Conservation (phyloP, 2,888 invertebrate species). For the Patella pellucida region DNA sequence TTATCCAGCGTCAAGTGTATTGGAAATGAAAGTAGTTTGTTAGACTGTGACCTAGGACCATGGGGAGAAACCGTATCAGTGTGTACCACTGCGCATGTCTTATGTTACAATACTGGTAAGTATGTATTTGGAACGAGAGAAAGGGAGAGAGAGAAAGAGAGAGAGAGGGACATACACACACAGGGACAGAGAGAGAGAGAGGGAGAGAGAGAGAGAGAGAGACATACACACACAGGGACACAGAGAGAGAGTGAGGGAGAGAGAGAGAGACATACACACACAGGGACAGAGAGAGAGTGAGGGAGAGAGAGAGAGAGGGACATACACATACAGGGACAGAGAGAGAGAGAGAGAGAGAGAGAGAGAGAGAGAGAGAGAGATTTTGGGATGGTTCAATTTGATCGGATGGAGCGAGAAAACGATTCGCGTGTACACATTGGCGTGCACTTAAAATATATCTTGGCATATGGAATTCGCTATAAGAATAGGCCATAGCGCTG, state of each 20-base stretch:
- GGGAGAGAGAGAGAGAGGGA: background rate
- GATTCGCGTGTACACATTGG: no score
- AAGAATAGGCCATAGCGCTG: no score
- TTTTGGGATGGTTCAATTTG: no score
- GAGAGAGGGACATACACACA: no score
- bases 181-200: slow-evolving; percentile 14
- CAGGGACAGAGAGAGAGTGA: slow-evolving; percentile 31
- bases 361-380: background rate
- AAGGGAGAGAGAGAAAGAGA: background rate
- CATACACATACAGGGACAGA: no score
- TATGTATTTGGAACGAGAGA: background rate
- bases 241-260: no score
- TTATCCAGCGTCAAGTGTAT: slow-evolving; percentile 72
- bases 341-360: slow-evolving; percentile 29
- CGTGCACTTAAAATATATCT: no score
- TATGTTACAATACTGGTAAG: slow-evolving; percentile 45
- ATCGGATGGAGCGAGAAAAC: no score
- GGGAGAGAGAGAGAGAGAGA: slow-evolving; percentile 27
- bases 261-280: no score
- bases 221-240: no score
- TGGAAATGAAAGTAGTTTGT: slow-evolving; percentile 51
- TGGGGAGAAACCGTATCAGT: slow-evolving; percentile 42
- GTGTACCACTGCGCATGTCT: slow-evolving; percentile 44
- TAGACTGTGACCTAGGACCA: slow-evolving; percentile 39
- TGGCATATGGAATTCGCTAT: no score